These are phyloP conservation scores for Chrysocyon brachyurus DNA, from an alignment of 2,797 vertebrate species.

Conservation along the genomic window DNA sequence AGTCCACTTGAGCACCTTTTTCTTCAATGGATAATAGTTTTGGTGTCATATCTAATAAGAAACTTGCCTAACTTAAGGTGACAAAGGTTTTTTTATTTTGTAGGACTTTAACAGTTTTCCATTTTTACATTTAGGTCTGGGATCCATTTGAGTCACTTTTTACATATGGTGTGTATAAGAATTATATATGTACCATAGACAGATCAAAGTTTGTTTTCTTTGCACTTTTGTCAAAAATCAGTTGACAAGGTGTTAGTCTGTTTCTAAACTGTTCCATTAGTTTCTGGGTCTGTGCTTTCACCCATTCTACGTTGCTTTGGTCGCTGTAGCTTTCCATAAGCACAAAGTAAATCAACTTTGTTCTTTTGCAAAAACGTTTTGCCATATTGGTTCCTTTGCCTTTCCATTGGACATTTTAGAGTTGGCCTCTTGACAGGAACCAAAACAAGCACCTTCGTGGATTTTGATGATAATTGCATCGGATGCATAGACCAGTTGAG, in stretches of 20 bases:
- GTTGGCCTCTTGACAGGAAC: neutral
- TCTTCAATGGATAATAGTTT: neutral
- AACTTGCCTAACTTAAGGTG: neutral
- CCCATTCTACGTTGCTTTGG: neutral
- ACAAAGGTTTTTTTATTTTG: neutral
- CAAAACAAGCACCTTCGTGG: neutral
- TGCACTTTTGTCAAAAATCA: neutral
- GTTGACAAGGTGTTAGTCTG: neutral
- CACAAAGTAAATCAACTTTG: neutral
- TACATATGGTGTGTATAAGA: neutral
- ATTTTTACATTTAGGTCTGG: slow-evolving; percentile 19
- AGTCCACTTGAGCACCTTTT: neutral
- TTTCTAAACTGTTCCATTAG: neutral
- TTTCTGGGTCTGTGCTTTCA: neutral
- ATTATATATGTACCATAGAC: neutral
- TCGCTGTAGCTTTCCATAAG: neutral
- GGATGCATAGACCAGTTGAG: neutral
- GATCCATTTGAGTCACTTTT: neutral
- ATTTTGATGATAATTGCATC: neutral
- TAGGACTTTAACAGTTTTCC: neutral
- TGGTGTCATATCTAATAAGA: neutral
- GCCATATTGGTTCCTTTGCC: neutral
- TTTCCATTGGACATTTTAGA: slow-evolving; percentile 1
- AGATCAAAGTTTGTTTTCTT: neutral
- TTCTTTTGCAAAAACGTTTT: slow-evolving; percentile 12